Evolutionary conservation across 2,888 invertebrate species (phyloP).

Genomic region (Listrodromus nycthemerus): DNA sequence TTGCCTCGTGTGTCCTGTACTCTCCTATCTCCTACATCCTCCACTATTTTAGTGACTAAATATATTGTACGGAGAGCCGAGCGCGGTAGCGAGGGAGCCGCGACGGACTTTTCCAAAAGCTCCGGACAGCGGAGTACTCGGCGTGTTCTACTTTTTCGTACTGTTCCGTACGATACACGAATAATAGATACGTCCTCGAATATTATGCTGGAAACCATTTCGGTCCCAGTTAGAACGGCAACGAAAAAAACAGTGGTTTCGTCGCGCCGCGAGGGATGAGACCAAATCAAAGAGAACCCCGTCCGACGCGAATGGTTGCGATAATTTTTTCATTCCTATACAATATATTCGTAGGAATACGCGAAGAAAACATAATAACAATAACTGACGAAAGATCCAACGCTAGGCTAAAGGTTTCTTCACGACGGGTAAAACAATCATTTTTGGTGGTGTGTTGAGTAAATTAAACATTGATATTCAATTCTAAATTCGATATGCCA

Average conservation of each 20-base stretch:
- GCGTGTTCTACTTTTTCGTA: constrained; percentile 26
- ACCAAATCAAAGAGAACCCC: neutral
- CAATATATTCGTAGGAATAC: too few relatives aligned
- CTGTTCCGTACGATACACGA: constrained; percentile 1
- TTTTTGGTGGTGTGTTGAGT: too few relatives aligned
- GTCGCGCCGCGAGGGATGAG: neutral
- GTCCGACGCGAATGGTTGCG: too few relatives aligned
- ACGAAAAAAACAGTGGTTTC: neutral
- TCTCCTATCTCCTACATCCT: constrained; percentile 13
- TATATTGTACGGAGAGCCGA: constrained; percentile 5
- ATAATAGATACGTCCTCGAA: constrained; percentile 34
- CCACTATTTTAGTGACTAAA: constrained; percentile 7
- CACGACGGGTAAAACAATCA: too few relatives aligned
- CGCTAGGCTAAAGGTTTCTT: too few relatives aligned
- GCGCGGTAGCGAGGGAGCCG: neutral
- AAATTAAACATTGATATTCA: too few relatives aligned
- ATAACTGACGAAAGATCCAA: too few relatives aligned
- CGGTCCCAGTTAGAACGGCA: neutral
- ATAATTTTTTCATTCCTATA: too few relatives aligned
- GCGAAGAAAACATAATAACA: too few relatives aligned
- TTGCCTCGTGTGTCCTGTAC: constrained; percentile 14
- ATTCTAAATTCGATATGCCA: too few relatives aligned
- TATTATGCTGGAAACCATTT: constrained; percentile 24
- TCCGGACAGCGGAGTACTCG: constrained; percentile 10
- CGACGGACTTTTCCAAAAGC: constrained; percentile 7